These are phyloP conservation scores for Theretra japonica DNA, from an alignment of 2,888 invertebrate species.

Conservation along the genomic window DNA sequence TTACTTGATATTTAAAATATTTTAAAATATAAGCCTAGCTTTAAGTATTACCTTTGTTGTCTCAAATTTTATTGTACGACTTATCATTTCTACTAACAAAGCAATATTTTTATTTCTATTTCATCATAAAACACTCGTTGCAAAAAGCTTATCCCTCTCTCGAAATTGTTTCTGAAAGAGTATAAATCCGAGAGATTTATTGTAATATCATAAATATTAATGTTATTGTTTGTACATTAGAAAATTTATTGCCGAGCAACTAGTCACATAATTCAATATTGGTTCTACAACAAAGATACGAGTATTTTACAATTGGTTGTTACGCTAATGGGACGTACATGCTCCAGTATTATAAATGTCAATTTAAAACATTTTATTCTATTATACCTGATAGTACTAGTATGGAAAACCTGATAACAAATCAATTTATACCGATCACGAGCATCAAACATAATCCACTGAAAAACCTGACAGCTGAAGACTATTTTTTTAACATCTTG, in stretches of 20 bases:
- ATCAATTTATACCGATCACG: too few species aligned
- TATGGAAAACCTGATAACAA: too few species aligned
- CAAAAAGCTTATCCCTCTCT: not conserved
- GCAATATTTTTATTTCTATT: not conserved
- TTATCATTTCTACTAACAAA: not conserved
- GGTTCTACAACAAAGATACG: not conserved
- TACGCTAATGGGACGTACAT: too few species aligned
- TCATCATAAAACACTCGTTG: not conserved
- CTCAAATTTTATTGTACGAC: not conserved
- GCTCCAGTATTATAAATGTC: too few species aligned
- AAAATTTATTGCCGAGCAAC: conserved; percentile 12
- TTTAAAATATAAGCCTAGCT: too few species aligned
- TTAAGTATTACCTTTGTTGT: not conserved
- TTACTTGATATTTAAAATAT: too few species aligned
- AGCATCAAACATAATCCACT: too few species aligned
- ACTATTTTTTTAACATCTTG: too few species aligned
- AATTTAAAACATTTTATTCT: too few species aligned
- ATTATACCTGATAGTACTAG: too few species aligned
- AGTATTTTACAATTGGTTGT: not conserved
- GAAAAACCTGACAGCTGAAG: too few species aligned
- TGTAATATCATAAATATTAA: conserved; percentile 8
- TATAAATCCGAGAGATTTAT: conserved; percentile 18
- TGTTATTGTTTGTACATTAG: conserved; percentile 19
- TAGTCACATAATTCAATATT: conserved; percentile 6
- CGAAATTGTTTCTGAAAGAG: not conserved